Percentiles rank a stretch among this genome's conserved stretches.
These are phyloP conservation scores for Vimba vimba DNA, from an alignment of 2,113 vertebrate genomes.

Conservation along the genomic window DNA sequence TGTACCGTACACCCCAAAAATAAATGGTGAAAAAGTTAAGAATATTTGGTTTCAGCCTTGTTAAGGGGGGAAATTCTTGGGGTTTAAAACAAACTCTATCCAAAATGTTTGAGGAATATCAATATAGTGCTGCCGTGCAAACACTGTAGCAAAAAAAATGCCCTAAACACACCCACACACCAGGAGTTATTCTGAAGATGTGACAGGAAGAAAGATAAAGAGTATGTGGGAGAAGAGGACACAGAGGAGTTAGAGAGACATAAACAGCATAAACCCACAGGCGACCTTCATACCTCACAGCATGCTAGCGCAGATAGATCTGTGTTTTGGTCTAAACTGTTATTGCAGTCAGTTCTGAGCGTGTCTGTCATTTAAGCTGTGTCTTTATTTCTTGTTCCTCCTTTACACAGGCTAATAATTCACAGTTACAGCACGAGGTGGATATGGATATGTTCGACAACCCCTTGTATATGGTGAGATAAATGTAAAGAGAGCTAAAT, in stretches of 20 bases:
- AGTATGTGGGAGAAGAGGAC: constrained; percentile 40
- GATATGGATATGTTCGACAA: constrained; percentile 16
- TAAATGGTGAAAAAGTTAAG: background rate
- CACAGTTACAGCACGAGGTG: background rate
- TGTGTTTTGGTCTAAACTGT: background rate
- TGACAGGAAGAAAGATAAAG: constrained; percentile 26
- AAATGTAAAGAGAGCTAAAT: constrained; percentile 13
- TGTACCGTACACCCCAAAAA: background rate
- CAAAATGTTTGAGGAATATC: background rate
- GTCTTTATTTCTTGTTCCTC: constrained; percentile 5
- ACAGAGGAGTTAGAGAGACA: constrained; percentile 42
- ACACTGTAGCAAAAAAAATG: background rate
- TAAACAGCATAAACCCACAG: constrained; percentile 13
- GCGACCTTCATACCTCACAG: constrained; percentile 12
- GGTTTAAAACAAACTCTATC: background rate
- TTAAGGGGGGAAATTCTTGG: background rate
- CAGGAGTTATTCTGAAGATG: constrained; percentile 20
- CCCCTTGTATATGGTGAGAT: constrained; percentile 33
- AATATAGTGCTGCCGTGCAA: background rate
- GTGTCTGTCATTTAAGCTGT: background rate
- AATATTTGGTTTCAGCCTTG: background rate
- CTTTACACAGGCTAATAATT: constrained; percentile 7
- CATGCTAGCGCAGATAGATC: constrained; percentile 46
- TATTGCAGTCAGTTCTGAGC: background rate
- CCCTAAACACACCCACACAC: constrained; percentile 24